Evolutionary conservation across 30 jellyfish, hydroid and myxozoan genomes (phyloP).

Genomic region (Chrysaora quinquecirrha): DNA sequence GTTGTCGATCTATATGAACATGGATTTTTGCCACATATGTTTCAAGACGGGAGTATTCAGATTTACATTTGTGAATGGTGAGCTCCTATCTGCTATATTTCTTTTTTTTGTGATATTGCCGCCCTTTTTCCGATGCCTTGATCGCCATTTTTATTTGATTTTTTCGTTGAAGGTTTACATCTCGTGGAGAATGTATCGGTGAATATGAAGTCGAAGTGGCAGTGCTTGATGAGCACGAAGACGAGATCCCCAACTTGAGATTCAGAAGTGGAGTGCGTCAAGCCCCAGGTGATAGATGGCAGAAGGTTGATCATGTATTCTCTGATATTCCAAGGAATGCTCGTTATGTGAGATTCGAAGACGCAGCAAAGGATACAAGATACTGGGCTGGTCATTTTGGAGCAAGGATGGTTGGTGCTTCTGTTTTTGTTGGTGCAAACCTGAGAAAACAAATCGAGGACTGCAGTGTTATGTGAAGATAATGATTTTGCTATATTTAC

Average conservation of each 20-base stretch:
- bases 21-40: slow-evolving; percentile 51
- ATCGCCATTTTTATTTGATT: too few species aligned
- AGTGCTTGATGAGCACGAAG: not conserved
- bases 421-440: slow-evolving; percentile 55
- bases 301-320: not conserved
- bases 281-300: slow-evolving; percentile 6
- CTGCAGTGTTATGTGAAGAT: slow-evolving; percentile 11
- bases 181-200: slow-evolving; percentile 5
- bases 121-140: too few species aligned
- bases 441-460: slow-evolving; percentile 4
- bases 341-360: slow-evolving; percentile 59
- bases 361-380: slow-evolving; percentile 47
- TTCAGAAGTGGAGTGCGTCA: not conserved
- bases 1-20: slow-evolving; percentile 29
- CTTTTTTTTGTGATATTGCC: too few species aligned
- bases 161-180: not conserved
- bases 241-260: not conserved
- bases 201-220: not conserved
- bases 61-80: slow-evolving; percentile 68
- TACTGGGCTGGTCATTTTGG: slow-evolving; percentile 53
- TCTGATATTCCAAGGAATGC: slow-evolving; percentile 35
- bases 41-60: slow-evolving; percentile 17
- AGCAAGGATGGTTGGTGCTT: slow-evolving; percentile 64
- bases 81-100: not conserved
- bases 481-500: too few species aligned